Base-by-base conservation (phyloP, 1,140 invertebrate species). In the Brachionus koreanus region DNA sequence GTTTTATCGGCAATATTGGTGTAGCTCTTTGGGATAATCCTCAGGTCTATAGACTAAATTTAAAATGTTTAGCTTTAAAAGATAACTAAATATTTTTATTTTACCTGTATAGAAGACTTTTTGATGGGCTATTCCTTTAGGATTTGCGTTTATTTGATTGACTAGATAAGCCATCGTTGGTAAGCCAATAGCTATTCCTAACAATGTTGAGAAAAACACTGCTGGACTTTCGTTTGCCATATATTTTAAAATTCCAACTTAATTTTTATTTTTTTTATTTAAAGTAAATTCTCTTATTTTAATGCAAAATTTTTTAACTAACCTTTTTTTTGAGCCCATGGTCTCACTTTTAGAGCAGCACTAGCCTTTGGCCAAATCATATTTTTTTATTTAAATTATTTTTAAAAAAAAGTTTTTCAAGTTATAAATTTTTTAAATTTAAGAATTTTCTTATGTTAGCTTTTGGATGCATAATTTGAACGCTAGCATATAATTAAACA, bases 331-430 rank as follows among this genome's bases (percentile, higher is more conserved):
- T 79, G 49, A 25, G 49, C 29, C 76, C 76, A 79, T 57, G 76
- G 49, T 65, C 39, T 57, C 0, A 61, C 35, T 65, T 79, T 79
- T n/a, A 79, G 76, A 13, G 46, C 49, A 23, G 76, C 76, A 25
- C 76, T 79, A 39, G 76, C 76, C 57, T 37, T 79, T 79, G 76
- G 76, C 76, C 76, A 79, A 61, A 79, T 79, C 76, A 79, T 79
- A 49, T 46, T 74, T 33, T 29, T 5, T 46, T 67, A n/a, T 7
- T 16, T 25, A 19, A 57, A 57, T n/a, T 33, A 33, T 67, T 2
- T 2, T 2, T 2, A 29, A 3, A 67, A 67, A 67, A 67, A 16
- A 25, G 23, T 29, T 35, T 74, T 46, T 25, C 10, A 74, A 6
- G 4, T 65, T 65, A 29, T 29, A 25, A 25, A 19, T 39, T 69